phyloP scores from a whole-genome alignment of 1,140 invertebrate genomes.

The Plectrocnemia conspersa region DNA sequence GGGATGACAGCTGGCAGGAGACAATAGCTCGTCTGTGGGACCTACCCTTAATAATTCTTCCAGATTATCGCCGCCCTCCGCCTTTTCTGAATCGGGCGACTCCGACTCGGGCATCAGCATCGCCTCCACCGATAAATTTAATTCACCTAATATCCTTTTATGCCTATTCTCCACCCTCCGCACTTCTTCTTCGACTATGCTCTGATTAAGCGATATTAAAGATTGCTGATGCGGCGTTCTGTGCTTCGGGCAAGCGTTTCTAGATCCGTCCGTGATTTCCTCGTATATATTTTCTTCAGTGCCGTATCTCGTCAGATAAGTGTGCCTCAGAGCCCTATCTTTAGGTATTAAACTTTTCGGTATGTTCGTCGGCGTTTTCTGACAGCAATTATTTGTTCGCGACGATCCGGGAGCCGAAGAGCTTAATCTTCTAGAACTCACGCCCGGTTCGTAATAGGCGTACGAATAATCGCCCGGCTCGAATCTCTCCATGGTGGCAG shows the following conservation, averaged over 20 bases:
- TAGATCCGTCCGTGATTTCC: constrained; percentile 67
- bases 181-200: constrained; percentile 75
- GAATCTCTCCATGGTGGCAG: constrained; percentile 58
- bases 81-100: constrained; percentile 47
- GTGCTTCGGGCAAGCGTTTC: constrained; percentile 51
- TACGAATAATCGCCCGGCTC: constrained; percentile 69
- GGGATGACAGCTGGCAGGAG: constrained; percentile 58
- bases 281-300: constrained; percentile 86
- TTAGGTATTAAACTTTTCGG: constrained; percentile 42
- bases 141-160: constrained; percentile 73
- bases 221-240: constrained; percentile 47
- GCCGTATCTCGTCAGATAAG: constrained; percentile 71
- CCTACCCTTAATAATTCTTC: constrained; percentile 65
- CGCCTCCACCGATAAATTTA: constrained; percentile 81
- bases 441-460: constrained; percentile 69
- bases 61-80: constrained; percentile 54
- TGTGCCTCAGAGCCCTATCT: constrained; percentile 53
- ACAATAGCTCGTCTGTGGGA: constrained; percentile 67
- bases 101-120: constrained; percentile 73
- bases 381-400: constrained; percentile 43
- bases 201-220: constrained; percentile 58
- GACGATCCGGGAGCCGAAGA: constrained; percentile 57
- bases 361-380: constrained; percentile 40
- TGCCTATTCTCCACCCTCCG: constrained; percentile 71
- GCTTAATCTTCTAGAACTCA: constrained; percentile 53